Conservation (phyloP, 2,113 vertebrate species). For the Microcebus tavaratra region DNA sequence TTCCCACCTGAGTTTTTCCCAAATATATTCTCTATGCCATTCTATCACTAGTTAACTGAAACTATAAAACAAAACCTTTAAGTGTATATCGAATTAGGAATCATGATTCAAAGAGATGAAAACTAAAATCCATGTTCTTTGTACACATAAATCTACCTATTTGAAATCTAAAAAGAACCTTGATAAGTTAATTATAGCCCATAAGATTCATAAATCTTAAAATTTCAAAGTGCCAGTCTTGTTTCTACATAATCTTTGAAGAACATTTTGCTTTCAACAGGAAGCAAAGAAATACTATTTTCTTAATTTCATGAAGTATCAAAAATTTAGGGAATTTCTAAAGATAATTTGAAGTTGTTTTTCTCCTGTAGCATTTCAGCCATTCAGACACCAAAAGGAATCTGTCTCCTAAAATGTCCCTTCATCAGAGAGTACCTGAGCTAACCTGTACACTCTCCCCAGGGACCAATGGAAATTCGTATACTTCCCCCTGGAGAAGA, state of each 20-base stretch:
- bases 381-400: neutral
- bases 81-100: neutral
- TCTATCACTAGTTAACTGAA: neutral
- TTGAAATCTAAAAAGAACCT: slow-evolving; percentile 31
- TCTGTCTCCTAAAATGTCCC: neutral
- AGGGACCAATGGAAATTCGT: neutral
- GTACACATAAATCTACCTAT: neutral
- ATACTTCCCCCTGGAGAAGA: neutral
- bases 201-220: slow-evolving; percentile 37
- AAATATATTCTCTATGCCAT: neutral
- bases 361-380: slow-evolving; percentile 2
- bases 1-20: neutral
- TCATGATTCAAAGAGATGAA: slow-evolving; percentile 13
- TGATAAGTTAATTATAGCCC: slow-evolving; percentile 58
- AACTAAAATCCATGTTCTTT: neutral
- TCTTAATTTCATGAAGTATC: neutral
- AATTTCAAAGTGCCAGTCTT: slow-evolving; percentile 51
- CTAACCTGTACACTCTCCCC: neutral
- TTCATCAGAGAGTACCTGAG: neutral
- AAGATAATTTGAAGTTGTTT: neutral
- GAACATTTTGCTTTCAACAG: neutral
- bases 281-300: neutral
- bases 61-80: slow-evolving; percentile 7
- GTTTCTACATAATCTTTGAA: neutral
- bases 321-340: neutral